phyloP scores from a whole-genome alignment of 2,797 vertebrate genomes.

The Sebastes itinus region DNA sequence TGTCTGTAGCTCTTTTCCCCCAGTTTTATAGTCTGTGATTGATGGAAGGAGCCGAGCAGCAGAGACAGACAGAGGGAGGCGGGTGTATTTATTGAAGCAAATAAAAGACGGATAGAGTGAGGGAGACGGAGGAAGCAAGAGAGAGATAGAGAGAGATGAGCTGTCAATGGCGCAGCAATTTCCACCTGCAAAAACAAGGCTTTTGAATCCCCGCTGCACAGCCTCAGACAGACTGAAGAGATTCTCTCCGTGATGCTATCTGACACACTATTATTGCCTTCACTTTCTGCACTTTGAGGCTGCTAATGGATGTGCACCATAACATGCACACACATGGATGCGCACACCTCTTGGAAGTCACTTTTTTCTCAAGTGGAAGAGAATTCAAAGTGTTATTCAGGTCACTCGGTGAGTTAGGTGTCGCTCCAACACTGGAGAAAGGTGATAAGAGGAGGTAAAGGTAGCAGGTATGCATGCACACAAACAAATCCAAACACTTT shows the following conservation, averaged over 20 bases:
- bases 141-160: slow-evolving; percentile 10
- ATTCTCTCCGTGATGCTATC: background rate
- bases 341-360: background rate
- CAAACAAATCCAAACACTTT: background rate
- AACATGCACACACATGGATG: no score
- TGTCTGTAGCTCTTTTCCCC: background rate
- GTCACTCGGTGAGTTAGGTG: background rate
- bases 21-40: slow-evolving; percentile 15
- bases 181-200: slow-evolving; percentile 45
- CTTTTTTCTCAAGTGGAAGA: background rate
- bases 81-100: slow-evolving; percentile 47
- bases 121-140: background rate
- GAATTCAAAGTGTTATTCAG: background rate
- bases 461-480: background rate
- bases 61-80: slow-evolving; percentile 9
- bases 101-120: slow-evolving; percentile 25
- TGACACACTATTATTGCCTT: slow-evolving; percentile 21
- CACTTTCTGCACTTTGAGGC: background rate
- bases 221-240: background rate
- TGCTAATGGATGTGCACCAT: slow-evolving; percentile 8
- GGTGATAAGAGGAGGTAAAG: background rate
- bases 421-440: background rate
- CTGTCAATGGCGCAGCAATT: slow-evolving; percentile 33
- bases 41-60: slow-evolving; percentile 28
- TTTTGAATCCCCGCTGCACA: slow-evolving; percentile 23